Base-by-base conservation (phyloP, 2,797 vertebrate genomes). In the Varecia variegata region DNA sequence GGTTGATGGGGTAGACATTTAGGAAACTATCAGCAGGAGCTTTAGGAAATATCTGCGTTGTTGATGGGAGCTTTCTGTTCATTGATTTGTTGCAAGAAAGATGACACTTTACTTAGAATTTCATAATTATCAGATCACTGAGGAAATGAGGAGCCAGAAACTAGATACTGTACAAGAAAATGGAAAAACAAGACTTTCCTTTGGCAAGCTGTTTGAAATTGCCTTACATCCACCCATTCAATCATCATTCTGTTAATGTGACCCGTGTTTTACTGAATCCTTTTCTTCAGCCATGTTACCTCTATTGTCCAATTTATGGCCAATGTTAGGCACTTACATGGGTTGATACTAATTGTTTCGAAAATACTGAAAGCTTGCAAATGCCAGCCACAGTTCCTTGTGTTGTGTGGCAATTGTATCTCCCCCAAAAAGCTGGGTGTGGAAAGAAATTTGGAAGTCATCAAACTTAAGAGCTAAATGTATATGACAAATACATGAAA, bases 11-110 rank as follows among this genome's bases (percentile, higher is more conserved):
- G 95, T 2, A 35, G 89, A 52, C 6, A 92, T 96, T 96, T 97
- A 98, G 98, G 98, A 98, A 98, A 97, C 95, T 77, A 97, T 97
- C 95, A 62, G 60, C 81, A 30, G 3, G 32, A 52, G 13, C 14
- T 84, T 95, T 94, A 96, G 97, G 97, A 97, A 98, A 97, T 77
- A 56, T 93, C 96, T 77, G 85, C 92, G 68, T 93, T 54, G 87
- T 68, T 91, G 2, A 17, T 80, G 94, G 58, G 90, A 91, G 68
- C 85, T 97, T 92, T 56, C 93, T 23, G 76, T 65, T 18, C 88
- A n/a, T 95, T 88, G 91, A 95, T 15, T 97, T 98, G 88, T 43
- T 21, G 62, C 60, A 56, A 65, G 90, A 91, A 98, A 90, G 88
- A n/a, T 94, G 56, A 94, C 90, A 1, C 40, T 40, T 92, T 11